phyloP scores from a whole-genome alignment of 2,888 invertebrate species.

The Phoronis australis region DNA sequence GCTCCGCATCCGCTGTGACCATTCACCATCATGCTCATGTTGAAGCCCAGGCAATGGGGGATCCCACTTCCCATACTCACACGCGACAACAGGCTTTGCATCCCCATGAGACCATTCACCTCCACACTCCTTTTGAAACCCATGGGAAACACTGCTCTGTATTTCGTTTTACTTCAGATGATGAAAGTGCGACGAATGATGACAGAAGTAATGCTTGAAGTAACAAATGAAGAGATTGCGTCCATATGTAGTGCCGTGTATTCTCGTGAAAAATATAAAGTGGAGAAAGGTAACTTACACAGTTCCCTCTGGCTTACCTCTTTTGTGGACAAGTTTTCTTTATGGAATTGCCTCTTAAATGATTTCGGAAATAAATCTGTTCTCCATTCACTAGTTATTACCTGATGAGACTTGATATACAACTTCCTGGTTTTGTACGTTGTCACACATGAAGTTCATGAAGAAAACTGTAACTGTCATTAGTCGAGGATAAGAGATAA shows the following conservation, averaged over 20 bases:
- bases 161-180: constrained; percentile 58
- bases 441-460: neutral
- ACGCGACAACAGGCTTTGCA: neutral
- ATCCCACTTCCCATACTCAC: too few species aligned
- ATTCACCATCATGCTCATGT: too few species aligned
- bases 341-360: too few species aligned
- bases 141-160: neutral
- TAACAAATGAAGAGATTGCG: constrained; percentile 84
- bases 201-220: constrained; percentile 90
- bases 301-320: neutral
- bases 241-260: constrained; percentile 79
- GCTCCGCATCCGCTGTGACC: too few species aligned
- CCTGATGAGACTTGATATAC: constrained; percentile 21
- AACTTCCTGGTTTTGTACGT: constrained; percentile 1
- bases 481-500: too few species aligned
- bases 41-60: too few species aligned
- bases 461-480: too few species aligned
- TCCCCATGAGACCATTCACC: neutral
- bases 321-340: neutral
- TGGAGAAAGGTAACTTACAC: constrained; percentile 40
- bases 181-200: constrained; percentile 77
- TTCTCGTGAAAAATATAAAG: constrained; percentile 61
- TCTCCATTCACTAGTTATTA: too few species aligned
- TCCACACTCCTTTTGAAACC: too few species aligned
- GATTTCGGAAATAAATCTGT: too few species aligned